Base-by-base conservation (phyloP, 2,797 vertebrate genomes). In the Euphonia xanthogaster region DNA sequence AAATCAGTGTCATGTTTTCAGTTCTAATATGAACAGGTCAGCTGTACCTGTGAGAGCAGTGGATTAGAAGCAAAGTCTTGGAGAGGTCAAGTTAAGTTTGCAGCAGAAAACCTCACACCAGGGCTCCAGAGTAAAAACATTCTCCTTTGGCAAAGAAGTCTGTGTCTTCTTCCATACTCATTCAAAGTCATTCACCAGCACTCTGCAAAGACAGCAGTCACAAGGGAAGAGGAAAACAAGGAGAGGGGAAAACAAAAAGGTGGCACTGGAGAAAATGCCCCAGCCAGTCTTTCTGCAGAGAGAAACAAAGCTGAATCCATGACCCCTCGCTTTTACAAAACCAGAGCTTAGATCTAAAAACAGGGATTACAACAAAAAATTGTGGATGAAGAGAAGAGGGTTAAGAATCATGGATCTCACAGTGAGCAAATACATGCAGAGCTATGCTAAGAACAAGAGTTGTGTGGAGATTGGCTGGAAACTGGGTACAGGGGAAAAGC, bases 341-440 rank as follows among this genome's bases (percentile, higher is more conserved):
- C 19, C 10, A 25, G 39, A 70, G 62, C 42, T 48, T 91, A 22
- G n/a, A 22, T 35, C 47, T 63, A 39, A 84, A 84, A 82, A 5
- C 10, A 39, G 3, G 6, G 21, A 42, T 65, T 91, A 30, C 51
- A 82, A 65, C 30, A 75, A 33, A 66, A 92, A 28, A 12, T 35
- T 58, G 6, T 10, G 16, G 24, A 40, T 62, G n/a, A 54, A 21
- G 55, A 76, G 42, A 62, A 70, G 44, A 50, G 10, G 4, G 17
- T 76, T 70, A 62, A 73, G 55, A 90, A 37, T 8, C 9, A 27
- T 42, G 30, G 47, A 58, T 44, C 11, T 76, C 37, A 8, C 1
- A 0, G 2, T 15, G n/a, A 35, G 25, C 37, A 48, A 3, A 1
- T 35, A 25, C 2, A 2, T 33, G 28, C 50, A 82, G 35, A 86